Conservation (phyloP, 2,888 invertebrate genomes). For the Euspilapteryx auroguttella region DNA sequence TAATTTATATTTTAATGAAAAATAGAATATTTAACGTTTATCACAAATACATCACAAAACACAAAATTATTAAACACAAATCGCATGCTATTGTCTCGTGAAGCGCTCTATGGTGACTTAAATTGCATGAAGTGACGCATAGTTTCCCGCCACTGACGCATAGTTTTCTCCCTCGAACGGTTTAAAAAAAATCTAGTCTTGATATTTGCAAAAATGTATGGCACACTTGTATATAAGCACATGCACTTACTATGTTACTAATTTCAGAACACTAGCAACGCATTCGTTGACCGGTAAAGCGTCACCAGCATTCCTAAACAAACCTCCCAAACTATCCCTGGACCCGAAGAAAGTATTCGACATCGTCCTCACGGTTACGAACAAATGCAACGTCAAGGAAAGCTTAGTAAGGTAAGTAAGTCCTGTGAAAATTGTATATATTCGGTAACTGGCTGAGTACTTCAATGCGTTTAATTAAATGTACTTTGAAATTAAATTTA, state of each 20-base stretch:
- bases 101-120: no score
- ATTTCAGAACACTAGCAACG: constrained; percentile 55
- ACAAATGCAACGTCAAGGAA: constrained; percentile 44
- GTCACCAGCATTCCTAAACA: constrained; percentile 54
- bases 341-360: constrained; percentile 58
- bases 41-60: no score
- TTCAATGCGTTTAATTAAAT: no score
- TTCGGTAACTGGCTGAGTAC: neutral
- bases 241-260: no score
- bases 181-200: no score
- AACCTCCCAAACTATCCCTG: constrained; percentile 48
- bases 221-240: no score
- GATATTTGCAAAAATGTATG: no score
- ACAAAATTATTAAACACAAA: no score
- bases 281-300: constrained; percentile 64
- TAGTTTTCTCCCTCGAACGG: neutral
- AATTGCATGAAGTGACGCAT: no score
- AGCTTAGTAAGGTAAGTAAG: constrained; percentile 46
- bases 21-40: no score
- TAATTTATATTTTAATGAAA: neutral
- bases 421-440: neutral
- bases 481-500: no score
- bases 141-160: neutral
- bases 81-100: no score
- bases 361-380: constrained; percentile 54